Base-by-base conservation (phyloP, 2,113 vertebrate species). In the human (Homo sapiens) region DNA sequence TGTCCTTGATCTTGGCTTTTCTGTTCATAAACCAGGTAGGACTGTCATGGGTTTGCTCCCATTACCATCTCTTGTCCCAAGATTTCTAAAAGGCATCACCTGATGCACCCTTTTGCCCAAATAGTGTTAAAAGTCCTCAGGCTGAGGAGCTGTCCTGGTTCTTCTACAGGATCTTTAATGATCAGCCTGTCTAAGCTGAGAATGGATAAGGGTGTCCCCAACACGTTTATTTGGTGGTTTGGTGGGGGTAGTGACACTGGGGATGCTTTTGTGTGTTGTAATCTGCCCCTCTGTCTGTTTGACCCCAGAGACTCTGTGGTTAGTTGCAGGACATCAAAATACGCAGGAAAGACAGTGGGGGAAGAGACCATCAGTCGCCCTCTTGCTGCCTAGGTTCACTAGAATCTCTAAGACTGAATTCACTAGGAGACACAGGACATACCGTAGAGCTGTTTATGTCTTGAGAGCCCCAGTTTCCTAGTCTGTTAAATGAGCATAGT, bases 161-260 rank as follows among this genome's bases (percentile, higher is more conserved):
- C 59, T 32, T 13, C 79, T 45, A 32, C 0, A 6, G 27, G 61
- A 9, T 35, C 35, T 23, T 22, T 4, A 32, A 52, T 5, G 4
- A 11, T 43, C 32, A 2, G 18, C 35, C 12, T 27, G 3, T 73
- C 50, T 8, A 3, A 11, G n/a, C 68, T 40, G 59, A 57, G 61
- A 43, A 14, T 0, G 1, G 2, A 23, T 9, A 45, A 66, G 57
- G 25, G 20, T 2, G 0, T 0, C 7, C 13, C 18, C 64, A 14
- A 43, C 12, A 1, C 0, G 0, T 27, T 59, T n/a, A 6, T 40
- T 48, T 20, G 16, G 52, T 48, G 40, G 11, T 6, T 48, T 27
- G 32, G 70, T 32, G n/a, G 40, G 22, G 40, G 35, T 35, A 0
- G 10, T 6, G 23, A n/a, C 22, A 9, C 5, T 35, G 22, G 61